Evolutionary conservation across 2,888 invertebrate species (phyloP).

Genomic region (Chelonus formosanus): DNA sequence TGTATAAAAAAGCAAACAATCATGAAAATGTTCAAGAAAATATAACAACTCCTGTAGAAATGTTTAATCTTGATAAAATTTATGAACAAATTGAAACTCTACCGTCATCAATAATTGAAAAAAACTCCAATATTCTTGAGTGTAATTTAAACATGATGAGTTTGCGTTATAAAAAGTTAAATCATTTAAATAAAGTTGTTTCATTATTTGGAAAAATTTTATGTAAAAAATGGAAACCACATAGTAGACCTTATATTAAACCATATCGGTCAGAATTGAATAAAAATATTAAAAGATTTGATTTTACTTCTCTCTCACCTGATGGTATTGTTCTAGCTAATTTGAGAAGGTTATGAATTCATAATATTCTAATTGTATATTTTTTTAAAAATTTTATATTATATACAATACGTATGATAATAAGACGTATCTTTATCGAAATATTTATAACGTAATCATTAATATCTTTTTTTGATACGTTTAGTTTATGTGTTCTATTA

Average conservation of each 20-base stretch:
- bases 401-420: too few relatives aligned
- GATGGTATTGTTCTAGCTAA: conserved; percentile 68
- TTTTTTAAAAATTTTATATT: not conserved
- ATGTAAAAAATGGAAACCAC: conserved; percentile 59
- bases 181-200: conserved; percentile 49
- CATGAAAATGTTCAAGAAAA: conserved; percentile 20
- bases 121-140: conserved; percentile 23
- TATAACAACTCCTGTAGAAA: conserved; percentile 11
- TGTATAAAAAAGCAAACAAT: not conserved
- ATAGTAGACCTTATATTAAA: conserved; percentile 43
- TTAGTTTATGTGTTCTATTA: too few relatives aligned
- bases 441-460: too few relatives aligned
- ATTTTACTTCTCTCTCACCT: conserved; percentile 71
- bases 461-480: too few relatives aligned
- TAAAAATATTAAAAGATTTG: conserved; percentile 63
- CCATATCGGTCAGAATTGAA: conserved; percentile 37
- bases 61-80: conserved; percentile 28
- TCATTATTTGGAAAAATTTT: conserved; percentile 68
- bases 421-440: too few relatives aligned
- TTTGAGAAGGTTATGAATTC: conserved; percentile 47
- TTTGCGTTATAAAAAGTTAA: conserved; percentile 38
- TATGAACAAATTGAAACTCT: conserved; percentile 25
- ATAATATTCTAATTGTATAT: not conserved
- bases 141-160: conserved; percentile 41
- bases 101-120: conserved; percentile 20